Evolutionary conservation across 2,888 invertebrate genomes (phyloP).

Genomic region (Trichopoda pennipes): DNA sequence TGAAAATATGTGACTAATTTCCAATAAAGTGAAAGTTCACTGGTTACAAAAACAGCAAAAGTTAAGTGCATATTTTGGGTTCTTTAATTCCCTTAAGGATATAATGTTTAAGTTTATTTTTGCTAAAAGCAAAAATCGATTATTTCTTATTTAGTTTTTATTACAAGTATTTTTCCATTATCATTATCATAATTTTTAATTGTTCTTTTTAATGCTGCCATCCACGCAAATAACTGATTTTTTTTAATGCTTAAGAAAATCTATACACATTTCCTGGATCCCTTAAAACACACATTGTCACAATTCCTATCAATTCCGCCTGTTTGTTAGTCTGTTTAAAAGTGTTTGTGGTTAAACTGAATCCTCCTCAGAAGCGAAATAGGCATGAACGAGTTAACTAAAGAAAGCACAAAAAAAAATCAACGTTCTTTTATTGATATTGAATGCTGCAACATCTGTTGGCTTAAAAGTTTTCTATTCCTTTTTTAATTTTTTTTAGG

Average conservation of each 20-base stretch:
- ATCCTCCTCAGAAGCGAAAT: slow-evolving; percentile 8
- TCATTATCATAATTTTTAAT: slow-evolving; percentile 27
- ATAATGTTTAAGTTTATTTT: not conserved
- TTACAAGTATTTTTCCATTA: slow-evolving; percentile 8
- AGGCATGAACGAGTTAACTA: slow-evolving; percentile 13
- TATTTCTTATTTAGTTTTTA: not conserved
- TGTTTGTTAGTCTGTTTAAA: slow-evolving; percentile 9
- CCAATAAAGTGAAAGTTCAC: too few species aligned
- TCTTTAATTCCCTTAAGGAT: too few species aligned
- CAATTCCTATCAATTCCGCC: not conserved
- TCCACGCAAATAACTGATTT: not conserved
- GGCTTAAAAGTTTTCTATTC: slow-evolving; percentile 40
- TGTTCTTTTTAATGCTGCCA: not conserved
- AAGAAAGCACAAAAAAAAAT: slow-evolving; percentile 26
- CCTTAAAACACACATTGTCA: not conserved
- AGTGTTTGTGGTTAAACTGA: slow-evolving; percentile 40
- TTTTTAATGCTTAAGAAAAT: slow-evolving; percentile 1
- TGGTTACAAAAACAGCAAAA: too few species aligned
- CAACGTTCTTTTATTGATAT: slow-evolving; percentile 51
- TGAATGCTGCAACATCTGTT: slow-evolving; percentile 57
- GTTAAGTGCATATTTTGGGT: too few species aligned
- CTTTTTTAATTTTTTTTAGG: not conserved
- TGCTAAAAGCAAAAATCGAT: not conserved
- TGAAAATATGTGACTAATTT: too few species aligned
- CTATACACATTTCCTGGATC: slow-evolving; percentile 32